phyloP scores from a whole-genome alignment of 2,113 vertebrate species.

The Sinocyclocheilus anophthalmus region DNA sequence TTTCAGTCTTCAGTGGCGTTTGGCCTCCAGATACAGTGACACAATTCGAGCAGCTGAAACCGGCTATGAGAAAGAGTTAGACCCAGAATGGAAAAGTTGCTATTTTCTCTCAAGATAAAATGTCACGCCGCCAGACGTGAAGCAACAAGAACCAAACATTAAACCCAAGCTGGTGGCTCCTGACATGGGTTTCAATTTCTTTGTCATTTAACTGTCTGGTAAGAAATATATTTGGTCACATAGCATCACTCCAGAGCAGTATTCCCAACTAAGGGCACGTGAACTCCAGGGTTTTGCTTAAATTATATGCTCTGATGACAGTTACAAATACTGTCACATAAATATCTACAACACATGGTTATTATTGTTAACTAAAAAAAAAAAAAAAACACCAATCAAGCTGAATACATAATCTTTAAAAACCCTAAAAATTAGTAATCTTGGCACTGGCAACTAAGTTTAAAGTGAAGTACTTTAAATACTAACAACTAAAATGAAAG shows the following conservation, averaged over 20 bases:
- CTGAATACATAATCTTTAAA: no score
- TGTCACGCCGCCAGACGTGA: slow-evolving; percentile 59
- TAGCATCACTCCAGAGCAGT: background rate
- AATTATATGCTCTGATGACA: background rate
- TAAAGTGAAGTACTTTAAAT: no score
- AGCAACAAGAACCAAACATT: slow-evolving; percentile 61
- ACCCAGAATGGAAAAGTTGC: slow-evolving; percentile 59
- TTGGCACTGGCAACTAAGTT: no score
- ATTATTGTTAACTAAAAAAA: no score
- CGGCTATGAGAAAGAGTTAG: slow-evolving; percentile 44
- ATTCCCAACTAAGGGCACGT: background rate
- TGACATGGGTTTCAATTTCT: slow-evolving; percentile 65
- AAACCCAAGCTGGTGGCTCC: slow-evolving; percentile 58
- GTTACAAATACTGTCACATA: background rate
- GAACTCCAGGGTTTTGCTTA: background rate
- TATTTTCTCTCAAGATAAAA: slow-evolving; percentile 64
- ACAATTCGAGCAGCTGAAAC: slow-evolving; percentile 50
- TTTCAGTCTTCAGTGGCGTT: slow-evolving; percentile 40
- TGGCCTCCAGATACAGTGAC: slow-evolving; percentile 46
- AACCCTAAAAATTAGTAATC: no score
- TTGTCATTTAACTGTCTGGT: background rate
- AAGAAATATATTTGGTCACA: background rate
- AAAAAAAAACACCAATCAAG: no score
- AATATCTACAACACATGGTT: no score
- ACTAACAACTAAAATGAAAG: no score